A percentile compares a stretch with the other conserved stretches of the same genome.
These are phyloP conservation scores for Antheraea yamamai DNA, from an alignment of 2,888 invertebrate species.

Conservation along the genomic window DNA sequence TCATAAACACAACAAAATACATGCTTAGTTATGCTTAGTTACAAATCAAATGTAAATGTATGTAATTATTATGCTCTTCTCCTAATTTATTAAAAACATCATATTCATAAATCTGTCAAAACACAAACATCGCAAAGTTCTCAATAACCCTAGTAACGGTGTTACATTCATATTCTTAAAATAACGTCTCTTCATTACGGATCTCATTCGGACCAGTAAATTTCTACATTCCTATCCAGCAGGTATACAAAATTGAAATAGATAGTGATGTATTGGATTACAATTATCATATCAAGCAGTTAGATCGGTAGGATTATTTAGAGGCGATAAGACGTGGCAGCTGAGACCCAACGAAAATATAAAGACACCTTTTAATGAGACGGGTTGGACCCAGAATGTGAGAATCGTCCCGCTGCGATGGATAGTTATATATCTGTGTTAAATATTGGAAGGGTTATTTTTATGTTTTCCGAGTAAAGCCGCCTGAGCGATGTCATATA, in stretches of 20 bases:
- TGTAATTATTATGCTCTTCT: neutral
- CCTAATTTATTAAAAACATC: neutral
- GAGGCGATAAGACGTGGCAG: slow-evolving; percentile 66
- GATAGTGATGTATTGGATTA: slow-evolving; percentile 71
- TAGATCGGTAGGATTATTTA: slow-evolving; percentile 66
- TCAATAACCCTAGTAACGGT: neutral
- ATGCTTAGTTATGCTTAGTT: neutral
- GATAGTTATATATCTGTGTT: slow-evolving; percentile 52
- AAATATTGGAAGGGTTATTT: slow-evolving; percentile 56
- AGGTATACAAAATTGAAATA: slow-evolving; percentile 53
- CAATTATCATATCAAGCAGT: slow-evolving; percentile 70
- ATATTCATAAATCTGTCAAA: neutral
- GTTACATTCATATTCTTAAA: neutral
- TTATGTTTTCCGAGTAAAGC: slow-evolving; percentile 37
- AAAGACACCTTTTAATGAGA: slow-evolving; percentile 74
- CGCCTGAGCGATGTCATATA: neutral
- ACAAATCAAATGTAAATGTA: slow-evolving; percentile 30
- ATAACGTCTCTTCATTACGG: neutral
- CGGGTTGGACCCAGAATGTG: slow-evolving; percentile 58
- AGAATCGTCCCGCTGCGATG: slow-evolving; percentile 47
- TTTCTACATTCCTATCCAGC: slow-evolving; percentile 31
- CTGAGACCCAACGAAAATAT: slow-evolving; percentile 61
- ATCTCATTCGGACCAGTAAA: neutral
- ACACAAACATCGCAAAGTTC: neutral
- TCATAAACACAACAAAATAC: neutral